Evolutionary conservation across 2,797 vertebrate genomes (phyloP), one percentile per base, ranked within the genome.

Genomic region (Helostoma temminkii): DNA sequence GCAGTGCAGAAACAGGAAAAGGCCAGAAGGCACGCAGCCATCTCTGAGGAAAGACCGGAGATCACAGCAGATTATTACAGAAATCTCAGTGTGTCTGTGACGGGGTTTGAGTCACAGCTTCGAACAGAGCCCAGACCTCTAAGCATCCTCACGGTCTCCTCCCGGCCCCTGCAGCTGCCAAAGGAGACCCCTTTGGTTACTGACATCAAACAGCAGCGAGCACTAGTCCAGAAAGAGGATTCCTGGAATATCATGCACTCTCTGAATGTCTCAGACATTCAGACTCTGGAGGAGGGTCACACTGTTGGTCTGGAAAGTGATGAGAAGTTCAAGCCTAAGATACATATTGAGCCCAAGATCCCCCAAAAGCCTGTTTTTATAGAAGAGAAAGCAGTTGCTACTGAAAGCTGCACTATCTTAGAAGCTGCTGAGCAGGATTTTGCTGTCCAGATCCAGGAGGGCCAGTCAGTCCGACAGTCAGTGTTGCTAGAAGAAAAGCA

Each of bases 401-500:
- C 94, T 24, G 95, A 96, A 83, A 94, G 72, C 43, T 82, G 87
- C 56, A 46, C 46, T 32, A 43, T 88, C 1, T 85, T 97, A 76
- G 91, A 94, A 76, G 90, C 88, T 6, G 61, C 94, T 52, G 90
- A 92, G 65, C 91, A 94, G 86, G 95, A 96, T 76, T 93, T 93
- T 82, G 94, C 94, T 9, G 88, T 91, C 62, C 89, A 92, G 71
- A 94, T 95, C 36, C 76, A 89, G 5, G 94, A 97, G 71, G 94
- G 94, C 4, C 95, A 95, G 69, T 91, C 93, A 30, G 72, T 97
- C 36, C 89, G 88, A 28, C 92, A 95, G 73, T 93, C 94, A 0
- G 78, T 98, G 54, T 18, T 88, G 6, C 81, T 95, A 3, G 94
- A 96, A 69, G 95, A 97, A 81, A 96, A 93, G 53, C 94, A 88